Conservation (phyloP, 37 sponge, comb jelly and placozoan genomes). For the Beroe forskalii region DNA sequence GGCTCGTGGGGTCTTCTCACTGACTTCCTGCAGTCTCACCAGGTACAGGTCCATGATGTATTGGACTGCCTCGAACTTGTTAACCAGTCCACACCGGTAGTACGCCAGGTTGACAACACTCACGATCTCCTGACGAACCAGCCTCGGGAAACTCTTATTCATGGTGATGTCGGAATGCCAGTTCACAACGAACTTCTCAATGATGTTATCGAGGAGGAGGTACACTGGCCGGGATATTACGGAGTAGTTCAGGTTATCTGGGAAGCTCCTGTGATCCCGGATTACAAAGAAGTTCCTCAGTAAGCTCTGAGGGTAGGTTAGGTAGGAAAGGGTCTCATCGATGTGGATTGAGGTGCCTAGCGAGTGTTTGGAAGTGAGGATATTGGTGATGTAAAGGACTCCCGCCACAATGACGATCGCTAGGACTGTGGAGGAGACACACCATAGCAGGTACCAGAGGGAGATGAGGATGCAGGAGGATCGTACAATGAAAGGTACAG, state of each 20-base stretch:
- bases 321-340: background rate
- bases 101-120: background rate
- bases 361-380: background rate
- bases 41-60: background rate
- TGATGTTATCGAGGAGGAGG: slow-evolving; percentile 15
- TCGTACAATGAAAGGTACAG: background rate
- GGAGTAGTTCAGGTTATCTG: slow-evolving; percentile 24
- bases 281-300: slow-evolving; percentile 39
- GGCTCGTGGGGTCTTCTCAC: background rate
- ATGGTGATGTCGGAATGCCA: slow-evolving; percentile 54
- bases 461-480: background rate
- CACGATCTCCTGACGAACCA: background rate
- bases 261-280: slow-evolving; percentile 8
- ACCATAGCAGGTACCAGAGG: background rate
- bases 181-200: slow-evolving; percentile 41
- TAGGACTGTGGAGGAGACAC: background rate
- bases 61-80: slow-evolving; percentile 16
- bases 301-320: slow-evolving; percentile 13
- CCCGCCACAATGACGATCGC: background rate
- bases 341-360: background rate
- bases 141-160: slow-evolving; percentile 24
- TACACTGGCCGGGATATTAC: slow-evolving; percentile 45
- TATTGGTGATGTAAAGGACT: background rate
- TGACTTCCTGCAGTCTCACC: slow-evolving; percentile 14
- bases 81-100: background rate